Evolutionary conservation across 2,113 vertebrate species (phyloP).

Genomic region (Natator depressus): DNA sequence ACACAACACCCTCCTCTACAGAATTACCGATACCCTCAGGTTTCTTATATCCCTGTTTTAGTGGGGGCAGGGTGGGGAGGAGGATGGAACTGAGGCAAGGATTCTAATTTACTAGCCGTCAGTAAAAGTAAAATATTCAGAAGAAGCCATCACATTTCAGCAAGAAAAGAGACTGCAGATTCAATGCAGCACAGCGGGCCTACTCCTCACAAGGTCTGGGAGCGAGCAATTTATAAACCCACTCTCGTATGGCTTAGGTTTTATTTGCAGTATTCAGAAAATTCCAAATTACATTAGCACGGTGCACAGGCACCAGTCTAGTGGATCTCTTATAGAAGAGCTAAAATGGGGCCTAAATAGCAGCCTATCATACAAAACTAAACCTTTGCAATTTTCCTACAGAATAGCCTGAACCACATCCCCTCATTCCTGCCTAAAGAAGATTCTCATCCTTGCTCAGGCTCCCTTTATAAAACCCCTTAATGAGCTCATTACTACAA

Average conservation of each 20-base stretch:
- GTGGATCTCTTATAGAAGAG: accelerated
- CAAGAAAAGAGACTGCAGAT: not conserved
- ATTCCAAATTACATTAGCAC: accelerated
- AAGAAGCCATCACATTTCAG: not conserved
- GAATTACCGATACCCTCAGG: not conserved
- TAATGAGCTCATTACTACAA: not conserved
- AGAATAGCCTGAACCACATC: accelerated
- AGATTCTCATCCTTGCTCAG: accelerated
- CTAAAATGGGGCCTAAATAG: not conserved
- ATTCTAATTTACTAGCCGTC: not conserved
- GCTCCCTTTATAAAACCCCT: accelerated
- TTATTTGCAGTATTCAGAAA: not conserved
- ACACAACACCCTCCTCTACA: not conserved
- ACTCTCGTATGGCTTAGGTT: accelerated
- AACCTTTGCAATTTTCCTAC: not conserved
- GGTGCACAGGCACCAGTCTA: not conserved
- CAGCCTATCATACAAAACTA: not conserved
- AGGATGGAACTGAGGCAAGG: not conserved
- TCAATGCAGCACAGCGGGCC: not conserved
- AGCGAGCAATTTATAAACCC: not conserved
- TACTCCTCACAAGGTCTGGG: not conserved
- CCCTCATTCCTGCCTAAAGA: accelerated
- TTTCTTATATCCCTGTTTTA: not conserved
- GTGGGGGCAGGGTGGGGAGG: not conserved
- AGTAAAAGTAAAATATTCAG: not conserved